phyloP scores from a whole-genome alignment of 1,140 invertebrate genomes.

The Harpegnathos saltator region DNA sequence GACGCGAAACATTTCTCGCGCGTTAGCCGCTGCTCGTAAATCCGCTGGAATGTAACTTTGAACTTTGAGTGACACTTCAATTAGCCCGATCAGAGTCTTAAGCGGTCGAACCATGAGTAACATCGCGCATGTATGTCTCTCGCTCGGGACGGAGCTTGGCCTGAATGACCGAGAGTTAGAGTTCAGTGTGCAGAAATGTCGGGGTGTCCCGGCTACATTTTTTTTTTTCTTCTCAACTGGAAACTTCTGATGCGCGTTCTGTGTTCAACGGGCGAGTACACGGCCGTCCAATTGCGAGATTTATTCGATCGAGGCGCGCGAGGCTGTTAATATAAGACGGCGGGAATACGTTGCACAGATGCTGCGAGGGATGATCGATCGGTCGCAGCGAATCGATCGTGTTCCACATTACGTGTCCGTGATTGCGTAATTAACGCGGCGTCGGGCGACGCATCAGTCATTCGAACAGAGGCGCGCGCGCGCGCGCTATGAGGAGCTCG shows the following conservation, averaged over 20 bases:
- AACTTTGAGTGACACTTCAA: not conserved
- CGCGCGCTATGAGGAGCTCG: slow-evolving; percentile 2
- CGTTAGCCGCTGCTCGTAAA: not conserved
- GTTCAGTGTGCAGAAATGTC: not conserved
- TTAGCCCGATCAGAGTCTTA: not conserved
- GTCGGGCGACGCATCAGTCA: slow-evolving; percentile 46
- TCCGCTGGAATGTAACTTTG: slow-evolving; percentile 2
- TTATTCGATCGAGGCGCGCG: not conserved
- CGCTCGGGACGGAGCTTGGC: not conserved
- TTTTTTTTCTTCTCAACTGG: not conserved
- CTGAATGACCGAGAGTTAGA: not conserved
- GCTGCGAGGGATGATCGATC: slow-evolving; percentile 19
- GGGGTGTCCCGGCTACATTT: not conserved
- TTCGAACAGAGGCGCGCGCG: slow-evolving; percentile 37
- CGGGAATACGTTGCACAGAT: not conserved
- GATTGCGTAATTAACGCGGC: slow-evolving; percentile 47
- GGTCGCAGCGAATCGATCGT: slow-evolving; percentile 13
- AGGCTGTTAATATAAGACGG: not conserved
- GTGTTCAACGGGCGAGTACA: too few relatives aligned
- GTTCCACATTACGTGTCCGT: not conserved
- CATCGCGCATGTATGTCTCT: slow-evolving; percentile 2
- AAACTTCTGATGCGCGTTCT: not conserved
- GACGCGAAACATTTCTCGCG: not conserved
- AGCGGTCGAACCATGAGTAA: not conserved
- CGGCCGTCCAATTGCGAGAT: not conserved